These are phyloP conservation scores for Darevskia nairensis DNA, from an alignment of 2,797 vertebrate species.

Conservation along the genomic window DNA sequence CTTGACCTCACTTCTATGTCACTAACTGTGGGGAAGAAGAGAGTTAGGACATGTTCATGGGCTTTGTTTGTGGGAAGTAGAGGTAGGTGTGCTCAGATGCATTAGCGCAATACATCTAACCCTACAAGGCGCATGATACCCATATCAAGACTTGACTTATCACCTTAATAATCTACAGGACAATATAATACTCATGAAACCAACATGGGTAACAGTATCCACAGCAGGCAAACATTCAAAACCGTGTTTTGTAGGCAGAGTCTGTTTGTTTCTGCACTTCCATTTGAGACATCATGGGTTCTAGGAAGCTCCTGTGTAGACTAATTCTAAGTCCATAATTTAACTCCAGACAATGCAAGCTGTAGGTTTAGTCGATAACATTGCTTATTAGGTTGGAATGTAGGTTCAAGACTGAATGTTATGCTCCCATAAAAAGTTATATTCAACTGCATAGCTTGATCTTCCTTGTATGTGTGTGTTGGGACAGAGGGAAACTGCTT, in stretches of 20 bases:
- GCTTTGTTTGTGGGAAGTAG: neutral
- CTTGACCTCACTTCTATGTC: neutral
- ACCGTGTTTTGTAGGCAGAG: neutral
- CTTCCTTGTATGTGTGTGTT: neutral
- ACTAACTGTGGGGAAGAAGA: constrained; percentile 14
- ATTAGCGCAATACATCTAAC: neutral
- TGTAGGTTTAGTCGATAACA: neutral
- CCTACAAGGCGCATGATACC: neutral
- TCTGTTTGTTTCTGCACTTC: neutral
- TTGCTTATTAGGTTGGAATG: neutral
- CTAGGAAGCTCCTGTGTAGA: neutral
- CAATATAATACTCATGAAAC: neutral
- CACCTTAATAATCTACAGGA: neutral
- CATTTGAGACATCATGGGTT: neutral
- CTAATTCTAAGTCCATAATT: neutral
- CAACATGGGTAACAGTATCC: neutral
- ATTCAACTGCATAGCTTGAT: neutral
- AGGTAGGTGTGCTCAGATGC: neutral
- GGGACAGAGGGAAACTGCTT: neutral
- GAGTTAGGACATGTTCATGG: neutral
- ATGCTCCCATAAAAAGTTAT: neutral
- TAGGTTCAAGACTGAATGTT: neutral
- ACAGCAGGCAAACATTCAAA: neutral
- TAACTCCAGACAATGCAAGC: neutral
- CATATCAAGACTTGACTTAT: neutral